Conservation (phyloP, 2,797 vertebrate species). For the Neosilurus hyrtlii region DNA sequence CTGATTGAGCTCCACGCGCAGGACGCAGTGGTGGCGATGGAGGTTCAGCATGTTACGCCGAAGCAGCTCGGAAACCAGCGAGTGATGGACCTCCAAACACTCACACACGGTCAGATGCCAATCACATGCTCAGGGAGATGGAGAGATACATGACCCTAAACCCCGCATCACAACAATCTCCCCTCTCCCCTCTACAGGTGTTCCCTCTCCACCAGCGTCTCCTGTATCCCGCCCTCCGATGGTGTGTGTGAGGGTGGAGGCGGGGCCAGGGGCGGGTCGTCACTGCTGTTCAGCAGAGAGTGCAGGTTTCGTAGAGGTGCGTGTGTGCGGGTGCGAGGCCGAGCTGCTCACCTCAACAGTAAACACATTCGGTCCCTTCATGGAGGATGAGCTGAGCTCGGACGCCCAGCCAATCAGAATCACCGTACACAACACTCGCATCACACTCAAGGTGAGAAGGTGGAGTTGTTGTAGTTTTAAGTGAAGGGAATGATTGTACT, state of each 20-base stretch:
- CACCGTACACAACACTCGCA: constrained; percentile 76
- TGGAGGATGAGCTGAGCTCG: constrained; percentile 87
- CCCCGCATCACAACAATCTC: not conserved
- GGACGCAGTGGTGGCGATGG: constrained; percentile 78
- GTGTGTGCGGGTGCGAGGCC: constrained; percentile 72
- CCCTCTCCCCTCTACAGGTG: not conserved
- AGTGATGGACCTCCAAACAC: constrained; percentile 75
- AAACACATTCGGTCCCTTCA: constrained; percentile 84
- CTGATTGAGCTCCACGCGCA: constrained; percentile 79
- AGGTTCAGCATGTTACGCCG: constrained; percentile 73
- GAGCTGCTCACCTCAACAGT: constrained; percentile 84
- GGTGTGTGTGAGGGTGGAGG: constrained; percentile 76
- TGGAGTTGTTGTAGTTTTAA: not conserved
- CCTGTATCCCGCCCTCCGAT: constrained; percentile 64
- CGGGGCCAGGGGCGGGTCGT: constrained; percentile 73
- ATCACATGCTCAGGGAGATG: not conserved
- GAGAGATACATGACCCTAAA: not conserved
- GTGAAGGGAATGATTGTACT: not conserved
- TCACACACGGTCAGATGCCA: constrained; percentile 65
- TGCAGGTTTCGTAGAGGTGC: constrained; percentile 79
- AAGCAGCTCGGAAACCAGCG: constrained; percentile 81
- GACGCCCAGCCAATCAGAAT: constrained; percentile 86
- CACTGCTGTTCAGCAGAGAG: constrained; percentile 75
- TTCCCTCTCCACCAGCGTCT: constrained; percentile 41
- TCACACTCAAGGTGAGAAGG: constrained; percentile 81